Evolutionary conservation across 2,797 vertebrate species (phyloP), one percentile per base, ranked within the genome.

Genomic region (Falco novaeseelandiae): DNA sequence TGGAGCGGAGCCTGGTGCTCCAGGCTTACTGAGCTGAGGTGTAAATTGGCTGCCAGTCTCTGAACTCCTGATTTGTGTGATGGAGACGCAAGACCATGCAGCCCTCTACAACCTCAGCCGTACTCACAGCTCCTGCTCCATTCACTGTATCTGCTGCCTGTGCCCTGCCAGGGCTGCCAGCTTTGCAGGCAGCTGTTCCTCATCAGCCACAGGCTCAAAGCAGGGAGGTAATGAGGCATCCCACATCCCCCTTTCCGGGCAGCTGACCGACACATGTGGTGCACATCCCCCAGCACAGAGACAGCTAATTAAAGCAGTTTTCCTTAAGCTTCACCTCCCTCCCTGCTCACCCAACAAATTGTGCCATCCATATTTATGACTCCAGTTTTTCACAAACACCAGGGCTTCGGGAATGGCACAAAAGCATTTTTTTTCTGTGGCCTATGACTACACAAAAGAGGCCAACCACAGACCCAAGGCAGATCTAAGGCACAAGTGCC

Each of bases 11-110:
- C 11, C 54, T 29, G 12, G 40, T 30, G 32, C 20, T 30, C 8
- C 51, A 57, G 18, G 46, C 44, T 92, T 14, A 57, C 40, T 12
- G n/a, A 77, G 17, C 48, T 1, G 0, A 55, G 48, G 27, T 70
- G 23, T 27, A 44, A 89, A 77, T 2, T 66, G 26, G 11, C 63
- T 85, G 42, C 20, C n/a, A 17, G 38, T 34, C 48, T 25, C 36
- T 30, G 8, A 0, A 0, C 18, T 84, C n/a, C 51, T 12, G 15
- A 25, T 51, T 8, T 57, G 32, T 21, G 16, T 0, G 0, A 62
- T 14, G 21, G 59, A 82, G 29, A 9, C 6, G 15, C 1, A 6
- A 36, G 48, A 48, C 32, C 15, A 2, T 0, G 11, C 70, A 73
- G 70, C 25, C 62, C 57, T 81, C 82, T 9, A 46, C 65, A 20